Conservation (phyloP, 2,797 vertebrate species). For the Eospalax fontanierii region DNA sequence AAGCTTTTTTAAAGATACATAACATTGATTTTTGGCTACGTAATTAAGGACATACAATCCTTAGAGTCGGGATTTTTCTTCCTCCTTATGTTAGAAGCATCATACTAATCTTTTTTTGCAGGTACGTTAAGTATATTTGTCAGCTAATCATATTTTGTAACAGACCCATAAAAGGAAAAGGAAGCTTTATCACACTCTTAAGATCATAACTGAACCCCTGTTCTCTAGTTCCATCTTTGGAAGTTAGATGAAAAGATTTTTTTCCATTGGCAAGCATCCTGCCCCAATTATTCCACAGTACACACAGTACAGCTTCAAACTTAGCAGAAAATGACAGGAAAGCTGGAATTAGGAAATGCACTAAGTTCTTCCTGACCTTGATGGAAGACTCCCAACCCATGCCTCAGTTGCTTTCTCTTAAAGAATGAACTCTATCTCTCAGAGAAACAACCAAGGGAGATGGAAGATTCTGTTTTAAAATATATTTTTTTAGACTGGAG, state of each 20-base stretch:
- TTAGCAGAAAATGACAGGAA: background rate
- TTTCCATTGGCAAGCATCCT: background rate
- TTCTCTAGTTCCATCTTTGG: constrained; percentile 67
- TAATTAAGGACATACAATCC: background rate
- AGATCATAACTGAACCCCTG: background rate
- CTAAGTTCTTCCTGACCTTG: background rate
- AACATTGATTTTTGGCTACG: background rate
- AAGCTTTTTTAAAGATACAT: constrained; percentile 27
- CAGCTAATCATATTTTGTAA: constrained; percentile 14
- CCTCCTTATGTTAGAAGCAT: constrained; percentile 41
- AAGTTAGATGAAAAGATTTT: constrained; percentile 41
- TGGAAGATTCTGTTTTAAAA: background rate
- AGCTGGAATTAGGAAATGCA: background rate
- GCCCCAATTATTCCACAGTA: background rate
- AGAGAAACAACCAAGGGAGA: background rate
- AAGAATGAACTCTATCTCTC: background rate
- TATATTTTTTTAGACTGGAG: too few species aligned
- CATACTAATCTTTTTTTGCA: background rate
- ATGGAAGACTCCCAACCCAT: background rate
- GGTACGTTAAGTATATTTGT: background rate
- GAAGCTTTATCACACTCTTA: background rate
- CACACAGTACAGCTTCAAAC: background rate
- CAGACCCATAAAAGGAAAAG: constrained; percentile 58
- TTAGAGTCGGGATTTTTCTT: background rate
- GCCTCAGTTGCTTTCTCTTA: background rate